Percentiles rank a stretch among this genome's conserved stretches.
phyloP scores from a whole-genome alignment of 1,140 invertebrate species.

The Dendrolimus punctatus region DNA sequence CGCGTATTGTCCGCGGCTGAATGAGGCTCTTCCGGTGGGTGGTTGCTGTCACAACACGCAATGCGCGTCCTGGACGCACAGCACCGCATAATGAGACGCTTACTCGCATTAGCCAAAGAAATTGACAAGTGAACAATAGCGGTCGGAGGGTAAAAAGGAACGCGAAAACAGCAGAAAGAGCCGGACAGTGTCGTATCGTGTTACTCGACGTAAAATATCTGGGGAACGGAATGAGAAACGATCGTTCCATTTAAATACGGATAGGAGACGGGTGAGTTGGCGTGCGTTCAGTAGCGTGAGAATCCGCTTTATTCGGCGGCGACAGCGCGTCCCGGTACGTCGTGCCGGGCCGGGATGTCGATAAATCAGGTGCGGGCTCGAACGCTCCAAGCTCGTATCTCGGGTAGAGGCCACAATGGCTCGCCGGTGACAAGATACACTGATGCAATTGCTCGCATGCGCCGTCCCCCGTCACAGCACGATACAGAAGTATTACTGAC shows the following conservation, averaged over 20 bases:
- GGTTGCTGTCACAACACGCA: slow-evolving; percentile 69
- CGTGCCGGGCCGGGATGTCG: slow-evolving; percentile 44
- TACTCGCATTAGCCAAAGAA: slow-evolving; percentile 71
- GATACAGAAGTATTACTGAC: no score
- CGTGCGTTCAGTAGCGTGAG: slow-evolving; percentile 70
- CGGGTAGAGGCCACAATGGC: slow-evolving; percentile 58
- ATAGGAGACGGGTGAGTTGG: slow-evolving; percentile 52
- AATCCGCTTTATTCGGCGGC: slow-evolving; percentile 65
- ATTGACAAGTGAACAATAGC: slow-evolving; percentile 72
- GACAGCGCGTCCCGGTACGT: slow-evolving; percentile 41
- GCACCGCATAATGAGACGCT: slow-evolving; percentile 71
- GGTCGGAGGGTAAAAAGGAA: slow-evolving; percentile 58
- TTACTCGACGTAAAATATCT: slow-evolving; percentile 71
- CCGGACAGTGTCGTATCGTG: slow-evolving; percentile 71
- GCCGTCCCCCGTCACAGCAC: slow-evolving; percentile 32
- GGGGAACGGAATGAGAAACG: slow-evolving; percentile 69
- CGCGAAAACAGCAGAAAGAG: slow-evolving; percentile 64
- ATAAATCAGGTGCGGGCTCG: slow-evolving; percentile 61
- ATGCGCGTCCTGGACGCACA: slow-evolving; percentile 63
- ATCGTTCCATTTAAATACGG: slow-evolving; percentile 63
- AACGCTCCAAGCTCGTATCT: slow-evolving; percentile 55
- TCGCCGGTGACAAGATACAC: slow-evolving; percentile 53
- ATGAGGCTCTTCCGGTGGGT: slow-evolving; percentile 70
- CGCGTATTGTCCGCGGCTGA: slow-evolving; percentile 65
- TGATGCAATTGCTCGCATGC: slow-evolving; percentile 64